Evolutionary conservation across 2,113 vertebrate species (phyloP).

Genomic region (Myotis brandtii): DNA sequence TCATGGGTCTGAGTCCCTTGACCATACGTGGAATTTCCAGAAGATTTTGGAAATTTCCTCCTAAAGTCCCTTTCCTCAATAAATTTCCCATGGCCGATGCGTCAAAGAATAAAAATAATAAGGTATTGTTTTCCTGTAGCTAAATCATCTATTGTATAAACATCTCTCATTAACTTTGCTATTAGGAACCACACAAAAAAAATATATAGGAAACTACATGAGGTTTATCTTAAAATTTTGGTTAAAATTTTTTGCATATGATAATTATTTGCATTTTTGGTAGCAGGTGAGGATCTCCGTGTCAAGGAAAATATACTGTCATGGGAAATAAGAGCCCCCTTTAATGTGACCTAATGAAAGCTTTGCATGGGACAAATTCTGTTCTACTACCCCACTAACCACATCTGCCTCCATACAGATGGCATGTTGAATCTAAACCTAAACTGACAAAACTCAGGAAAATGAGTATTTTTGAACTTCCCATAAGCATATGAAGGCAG

Average conservation of each 20-base stretch:
- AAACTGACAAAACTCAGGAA: conserved; percentile 1
- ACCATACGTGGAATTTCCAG: conserved; percentile 63
- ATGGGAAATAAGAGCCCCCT: background rate
- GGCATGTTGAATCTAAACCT: background rate
- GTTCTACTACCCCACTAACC: background rate
- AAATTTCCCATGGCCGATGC: conserved; percentile 12
- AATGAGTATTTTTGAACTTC: conserved; percentile 3
- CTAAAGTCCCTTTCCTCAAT: conserved; percentile 46
- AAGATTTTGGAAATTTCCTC: conserved; percentile 67
- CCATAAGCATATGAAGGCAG: background rate
- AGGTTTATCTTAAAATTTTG: background rate
- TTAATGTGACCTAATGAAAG: background rate
- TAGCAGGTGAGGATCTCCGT: background rate
- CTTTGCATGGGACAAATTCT: background rate
- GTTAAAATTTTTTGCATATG: background rate
- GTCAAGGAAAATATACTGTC: background rate
- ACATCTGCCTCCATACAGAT: conserved; percentile 43
- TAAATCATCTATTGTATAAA: background rate
- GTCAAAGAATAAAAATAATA: conserved; percentile 21
- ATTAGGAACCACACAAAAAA: background rate
- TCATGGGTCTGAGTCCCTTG: background rate
- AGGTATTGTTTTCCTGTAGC: background rate
- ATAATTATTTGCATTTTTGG: conserved; percentile 25
- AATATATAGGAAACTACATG: background rate
- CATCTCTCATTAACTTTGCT: background rate